Percentiles rank a stretch among this genome's conserved stretches.
These are phyloP conservation scores for Trachops cirrhosus DNA, from an alignment of 2,797 vertebrate genomes.

Conservation along the genomic window DNA sequence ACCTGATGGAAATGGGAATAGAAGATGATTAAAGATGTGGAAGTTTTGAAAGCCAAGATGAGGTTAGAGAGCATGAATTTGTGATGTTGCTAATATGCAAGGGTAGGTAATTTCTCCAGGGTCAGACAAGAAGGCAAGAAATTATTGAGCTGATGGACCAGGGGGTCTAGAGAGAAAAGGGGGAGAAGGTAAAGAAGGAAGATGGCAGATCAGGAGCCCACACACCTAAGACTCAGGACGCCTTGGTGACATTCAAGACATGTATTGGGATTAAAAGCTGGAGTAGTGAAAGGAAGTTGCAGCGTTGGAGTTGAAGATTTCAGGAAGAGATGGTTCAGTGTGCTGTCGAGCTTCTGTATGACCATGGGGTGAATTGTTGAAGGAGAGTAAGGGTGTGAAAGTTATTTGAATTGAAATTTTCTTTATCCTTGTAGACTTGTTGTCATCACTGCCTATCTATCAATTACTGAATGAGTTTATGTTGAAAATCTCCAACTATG, in stretches of 20 bases:
- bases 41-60: not conserved
- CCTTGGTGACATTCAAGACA: not conserved
- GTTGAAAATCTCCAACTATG: not conserved
- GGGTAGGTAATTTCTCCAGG: not conserved
- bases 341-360: not conserved
- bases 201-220: not conserved
- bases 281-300: not conserved
- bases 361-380: not conserved
- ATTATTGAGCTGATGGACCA: not conserved
- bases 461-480: not conserved
- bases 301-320: not conserved
- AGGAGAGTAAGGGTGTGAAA: not conserved
- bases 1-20: not conserved
- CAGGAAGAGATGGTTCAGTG: not conserved
- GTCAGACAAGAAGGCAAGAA: not conserved
- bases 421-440: not conserved
- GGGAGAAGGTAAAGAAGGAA: not conserved
- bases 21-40: not conserved
- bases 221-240: not conserved
- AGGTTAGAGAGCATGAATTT: not conserved
- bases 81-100: not conserved
- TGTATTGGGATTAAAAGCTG: not conserved
- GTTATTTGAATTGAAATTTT: conserved; percentile 5
- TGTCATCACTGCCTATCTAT: not conserved
- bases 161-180: not conserved